phyloP scores from a whole-genome alignment of 2,888 invertebrate species.

The Lapara coniferarum region DNA sequence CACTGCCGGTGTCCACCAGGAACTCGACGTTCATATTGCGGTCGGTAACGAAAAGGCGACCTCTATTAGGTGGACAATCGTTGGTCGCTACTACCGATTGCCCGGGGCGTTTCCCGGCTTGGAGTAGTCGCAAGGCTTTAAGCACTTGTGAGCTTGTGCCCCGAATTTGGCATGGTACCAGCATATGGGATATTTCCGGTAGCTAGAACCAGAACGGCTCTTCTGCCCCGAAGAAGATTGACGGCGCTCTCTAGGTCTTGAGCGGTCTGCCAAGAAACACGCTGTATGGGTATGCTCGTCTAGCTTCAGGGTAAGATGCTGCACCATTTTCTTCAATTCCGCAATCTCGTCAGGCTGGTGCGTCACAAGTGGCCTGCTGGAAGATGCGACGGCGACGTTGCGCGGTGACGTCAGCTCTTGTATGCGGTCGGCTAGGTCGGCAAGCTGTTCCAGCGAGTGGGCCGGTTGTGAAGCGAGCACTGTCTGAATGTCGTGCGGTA shows the following conservation, averaged over 20 bases:
- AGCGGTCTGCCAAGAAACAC: constrained; percentile 4
- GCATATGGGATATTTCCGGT: constrained; percentile 31
- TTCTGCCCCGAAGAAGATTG: not conserved
- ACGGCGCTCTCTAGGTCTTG: not conserved
- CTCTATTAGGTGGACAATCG: constrained; percentile 21
- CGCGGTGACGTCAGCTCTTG: constrained; percentile 29
- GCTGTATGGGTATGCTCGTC: constrained; percentile 23
- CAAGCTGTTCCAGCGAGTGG: constrained; percentile 28
- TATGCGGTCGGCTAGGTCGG: constrained; percentile 32
- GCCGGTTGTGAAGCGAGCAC: constrained; percentile 29
- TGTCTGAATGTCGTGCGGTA: constrained; percentile 25
- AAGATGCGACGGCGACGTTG: constrained; percentile 10
- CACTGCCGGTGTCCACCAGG: constrained; percentile 26
- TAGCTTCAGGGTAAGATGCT: constrained; percentile 21
- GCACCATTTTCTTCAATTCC: constrained; percentile 11
- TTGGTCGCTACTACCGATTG: constrained; percentile 29
- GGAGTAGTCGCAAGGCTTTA: constrained; percentile 24
- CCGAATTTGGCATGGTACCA: constrained; percentile 30
- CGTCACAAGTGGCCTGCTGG: not conserved
- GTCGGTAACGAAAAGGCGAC: constrained; percentile 29
- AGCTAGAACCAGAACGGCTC: constrained; percentile 31
- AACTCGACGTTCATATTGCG: constrained; percentile 8
- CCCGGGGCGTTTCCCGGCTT: constrained; percentile 30
- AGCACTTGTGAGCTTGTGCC: constrained; percentile 12
- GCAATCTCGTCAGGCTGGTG: not conserved